These are phyloP conservation scores for Edolisoma coerulescens DNA, from an alignment of 2,113 vertebrate genomes.

Conservation along the genomic window DNA sequence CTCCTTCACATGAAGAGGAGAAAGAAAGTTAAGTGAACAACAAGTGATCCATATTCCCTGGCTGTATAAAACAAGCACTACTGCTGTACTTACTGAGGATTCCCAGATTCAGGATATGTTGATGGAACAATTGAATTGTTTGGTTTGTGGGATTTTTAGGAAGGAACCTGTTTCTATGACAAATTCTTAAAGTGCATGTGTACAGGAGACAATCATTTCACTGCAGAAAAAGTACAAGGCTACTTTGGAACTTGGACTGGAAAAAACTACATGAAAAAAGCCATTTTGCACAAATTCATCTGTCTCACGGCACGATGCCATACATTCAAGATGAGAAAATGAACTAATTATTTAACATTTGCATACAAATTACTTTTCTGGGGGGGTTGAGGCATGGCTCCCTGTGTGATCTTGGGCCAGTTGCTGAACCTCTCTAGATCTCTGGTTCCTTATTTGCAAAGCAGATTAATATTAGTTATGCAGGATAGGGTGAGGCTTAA, in stretches of 20 bases:
- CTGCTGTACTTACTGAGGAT: not conserved
- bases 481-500: not conserved
- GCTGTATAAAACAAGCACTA: fast-evolving
- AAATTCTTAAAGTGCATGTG: not conserved
- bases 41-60: not conserved
- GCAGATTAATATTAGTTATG: not conserved
- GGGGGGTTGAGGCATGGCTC: not conserved
- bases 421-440: not conserved
- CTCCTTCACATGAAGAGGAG: not conserved
- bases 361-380: slow-evolving; percentile 13
- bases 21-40: not conserved
- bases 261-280: not conserved
- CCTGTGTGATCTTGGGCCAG: slow-evolving; percentile 20
- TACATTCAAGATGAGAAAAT: not conserved
- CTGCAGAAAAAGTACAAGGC: not conserved
- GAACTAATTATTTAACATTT: slow-evolving; percentile 17
- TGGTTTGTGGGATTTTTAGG: not conserved
- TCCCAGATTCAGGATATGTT: not conserved
- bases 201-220: not conserved
- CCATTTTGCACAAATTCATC: not conserved
- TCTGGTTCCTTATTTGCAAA: slow-evolving; percentile 12
- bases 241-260: not conserved
- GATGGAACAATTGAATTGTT: not conserved
- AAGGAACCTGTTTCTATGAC: not conserved
- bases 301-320: not conserved